A percentile compares a stretch with the other conserved stretches of the same genome.
phyloP scores from a whole-genome alignment of 2,797 vertebrate genomes.

The Pseudopleuronectes americanus region DNA sequence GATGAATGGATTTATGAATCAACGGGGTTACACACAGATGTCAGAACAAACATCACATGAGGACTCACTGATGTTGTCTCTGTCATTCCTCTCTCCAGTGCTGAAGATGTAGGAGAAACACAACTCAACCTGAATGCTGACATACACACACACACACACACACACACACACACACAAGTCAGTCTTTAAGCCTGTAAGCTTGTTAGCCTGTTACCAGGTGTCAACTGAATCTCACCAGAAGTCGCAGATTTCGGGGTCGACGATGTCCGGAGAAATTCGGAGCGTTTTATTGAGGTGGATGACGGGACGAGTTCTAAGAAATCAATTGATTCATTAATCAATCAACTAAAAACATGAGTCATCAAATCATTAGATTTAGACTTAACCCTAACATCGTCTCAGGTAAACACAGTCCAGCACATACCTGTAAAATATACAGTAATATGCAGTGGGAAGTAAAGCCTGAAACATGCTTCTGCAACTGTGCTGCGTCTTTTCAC shows the following conservation, averaged over 20 bases:
- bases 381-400: too few relatives aligned
- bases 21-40: too few relatives aligned
- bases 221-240: constrained; percentile 69
- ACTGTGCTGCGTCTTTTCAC: too few relatives aligned
- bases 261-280: constrained; percentile 80
- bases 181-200: background rate
- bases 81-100: constrained; percentile 79
- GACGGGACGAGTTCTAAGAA: constrained; percentile 88
- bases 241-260: constrained; percentile 83
- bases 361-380: background rate
- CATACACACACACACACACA: constrained; percentile 38
- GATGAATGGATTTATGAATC: too few relatives aligned
- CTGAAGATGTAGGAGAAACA: constrained; percentile 91
- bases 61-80: constrained; percentile 88
- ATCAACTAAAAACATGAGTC: background rate
- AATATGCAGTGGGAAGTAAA: background rate
- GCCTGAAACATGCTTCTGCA: too few relatives aligned
- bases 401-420: too few relatives aligned
- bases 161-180: constrained; percentile 19
- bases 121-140: constrained; percentile 87
- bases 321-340: background rate
- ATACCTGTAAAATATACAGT: background rate
- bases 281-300: constrained; percentile 87
- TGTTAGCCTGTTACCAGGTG: background rate
- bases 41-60: background rate